Evolutionary conservation across 1,140 invertebrate genomes (phyloP), one percentile per base, ranked within the genome.

Genomic region (Melitaea cinxia): DNA sequence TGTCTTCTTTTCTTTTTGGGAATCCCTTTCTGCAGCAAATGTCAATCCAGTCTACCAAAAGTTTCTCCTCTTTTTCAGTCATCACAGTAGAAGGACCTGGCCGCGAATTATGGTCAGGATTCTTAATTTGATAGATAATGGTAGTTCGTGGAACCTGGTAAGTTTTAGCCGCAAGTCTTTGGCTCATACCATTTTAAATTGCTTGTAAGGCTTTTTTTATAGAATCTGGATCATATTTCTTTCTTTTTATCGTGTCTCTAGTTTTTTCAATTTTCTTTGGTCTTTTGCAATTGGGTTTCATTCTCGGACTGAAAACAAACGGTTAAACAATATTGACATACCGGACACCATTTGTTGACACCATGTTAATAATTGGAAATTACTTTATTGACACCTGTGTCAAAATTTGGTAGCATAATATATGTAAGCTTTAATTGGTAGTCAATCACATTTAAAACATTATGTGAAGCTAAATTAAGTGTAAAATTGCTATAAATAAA

Each of bases 1-100:
- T 12, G 49, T 72, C 70, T 9, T 68, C 70, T 63, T 72, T 75
- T 30, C 67, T 39, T 35, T 54, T 56, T 37, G 73, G 70, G 30
- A 75, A 75, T 1, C 70, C 73, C 61, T 70, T 75, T 56, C 24
- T 37, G 45, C 54, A 17, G 28, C 60, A 28, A 17, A 23, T 4
- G 42, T 39, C 54, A 19, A 72, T 52, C 70, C 67, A 75, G 6
- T 68, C 47, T 4, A 58, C 57, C 9, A 75, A 12, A 50, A 7
- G 7, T 7, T 53, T 6, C 64, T 75, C 73, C 68, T 75, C 73
- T 19, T 35, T 28, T 1, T 62, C 14, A 15, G 45, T 62, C 19
- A 57, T 49, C 4, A 57, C 24, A 14, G 53, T 56, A 12, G 54
- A 3, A 9, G 54, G 54, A 3, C 62, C 62, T 17, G 35, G 54